A percentile compares a stretch with the other conserved stretches of the same genome.
These are phyloP conservation scores for Asarcornis scutulata DNA, from an alignment of 2,113 vertebrate species.

Conservation along the genomic window DNA sequence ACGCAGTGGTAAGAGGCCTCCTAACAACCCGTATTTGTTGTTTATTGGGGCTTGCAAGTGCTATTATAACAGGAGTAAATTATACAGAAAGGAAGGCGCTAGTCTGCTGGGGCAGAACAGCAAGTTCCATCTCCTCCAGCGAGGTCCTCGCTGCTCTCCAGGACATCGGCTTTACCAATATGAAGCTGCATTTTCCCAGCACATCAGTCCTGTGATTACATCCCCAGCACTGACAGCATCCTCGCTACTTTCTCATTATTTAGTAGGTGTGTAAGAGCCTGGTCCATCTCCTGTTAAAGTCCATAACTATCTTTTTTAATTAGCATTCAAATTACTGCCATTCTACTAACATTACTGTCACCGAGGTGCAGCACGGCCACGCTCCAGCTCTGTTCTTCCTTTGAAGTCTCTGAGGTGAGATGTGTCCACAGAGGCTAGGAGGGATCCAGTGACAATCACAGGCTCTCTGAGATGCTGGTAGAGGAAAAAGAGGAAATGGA, in stretches of 20 bases:
- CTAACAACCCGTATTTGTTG: background rate
- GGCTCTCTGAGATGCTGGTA: background rate
- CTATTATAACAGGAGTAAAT: background rate
- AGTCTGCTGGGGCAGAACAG: background rate
- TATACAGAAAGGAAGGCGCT: background rate
- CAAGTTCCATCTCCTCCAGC: background rate
- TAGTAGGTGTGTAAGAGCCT: background rate
- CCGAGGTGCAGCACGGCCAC: background rate
- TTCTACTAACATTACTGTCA: constrained; percentile 30
- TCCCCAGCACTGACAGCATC: background rate
- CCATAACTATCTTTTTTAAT: constrained; percentile 48
- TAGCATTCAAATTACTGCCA: background rate
- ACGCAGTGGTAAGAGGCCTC: background rate
- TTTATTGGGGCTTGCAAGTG: background rate
- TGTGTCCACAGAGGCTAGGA: rapidly evolving
- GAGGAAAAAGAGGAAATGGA: background rate
- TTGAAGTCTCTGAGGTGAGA: background rate
- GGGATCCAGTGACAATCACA: background rate
- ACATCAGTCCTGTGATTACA: background rate
- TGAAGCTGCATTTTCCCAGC: background rate
- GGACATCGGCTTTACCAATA: background rate
- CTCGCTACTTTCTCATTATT: constrained; percentile 6
- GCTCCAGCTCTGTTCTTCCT: background rate
- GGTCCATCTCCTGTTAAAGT: constrained; percentile 22
- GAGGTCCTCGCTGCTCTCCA: background rate